Evolutionary conservation across 2,888 invertebrate genomes (phyloP).

Genomic region (Pristionchus maxplancki): DNA sequence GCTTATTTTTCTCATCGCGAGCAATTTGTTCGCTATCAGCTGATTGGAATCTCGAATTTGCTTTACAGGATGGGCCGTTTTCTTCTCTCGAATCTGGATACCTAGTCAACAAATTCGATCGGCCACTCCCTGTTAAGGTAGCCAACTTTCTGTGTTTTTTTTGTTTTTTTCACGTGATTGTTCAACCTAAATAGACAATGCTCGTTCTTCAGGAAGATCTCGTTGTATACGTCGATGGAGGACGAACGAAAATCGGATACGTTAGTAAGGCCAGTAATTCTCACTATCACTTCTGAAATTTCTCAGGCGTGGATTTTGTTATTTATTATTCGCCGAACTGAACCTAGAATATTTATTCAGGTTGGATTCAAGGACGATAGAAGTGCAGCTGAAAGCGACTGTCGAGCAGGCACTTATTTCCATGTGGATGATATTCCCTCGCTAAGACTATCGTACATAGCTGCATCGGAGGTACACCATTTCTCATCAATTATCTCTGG

Average conservation of each 20-base stretch:
- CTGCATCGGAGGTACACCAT: background rate
- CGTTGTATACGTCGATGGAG: background rate
- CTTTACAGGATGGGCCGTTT: background rate
- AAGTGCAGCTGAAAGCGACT: background rate
- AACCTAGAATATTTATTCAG: too few relatives aligned
- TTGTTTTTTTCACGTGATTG: too few relatives aligned
- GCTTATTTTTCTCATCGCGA: background rate
- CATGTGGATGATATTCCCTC: constrained; percentile 22
- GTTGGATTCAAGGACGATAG: background rate
- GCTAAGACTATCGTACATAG: background rate
- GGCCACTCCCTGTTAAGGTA: constrained; percentile 12
- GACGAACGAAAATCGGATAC: background rate
- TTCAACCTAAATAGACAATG: too few relatives aligned
- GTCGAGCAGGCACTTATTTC: background rate
- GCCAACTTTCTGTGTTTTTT: background rate
- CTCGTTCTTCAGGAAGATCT: constrained; percentile 21
- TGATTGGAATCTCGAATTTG: background rate
- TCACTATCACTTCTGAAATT: background rate
- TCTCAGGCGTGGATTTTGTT: too few relatives aligned
- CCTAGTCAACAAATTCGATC: background rate
- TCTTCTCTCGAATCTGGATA: background rate
- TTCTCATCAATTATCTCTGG: too few relatives aligned
- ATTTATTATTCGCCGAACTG: too few relatives aligned
- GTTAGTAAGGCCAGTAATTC: background rate
- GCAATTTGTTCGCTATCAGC: background rate